Conservation (phyloP, 2,113 vertebrate species). For the Anser brachyrhynchus region DNA sequence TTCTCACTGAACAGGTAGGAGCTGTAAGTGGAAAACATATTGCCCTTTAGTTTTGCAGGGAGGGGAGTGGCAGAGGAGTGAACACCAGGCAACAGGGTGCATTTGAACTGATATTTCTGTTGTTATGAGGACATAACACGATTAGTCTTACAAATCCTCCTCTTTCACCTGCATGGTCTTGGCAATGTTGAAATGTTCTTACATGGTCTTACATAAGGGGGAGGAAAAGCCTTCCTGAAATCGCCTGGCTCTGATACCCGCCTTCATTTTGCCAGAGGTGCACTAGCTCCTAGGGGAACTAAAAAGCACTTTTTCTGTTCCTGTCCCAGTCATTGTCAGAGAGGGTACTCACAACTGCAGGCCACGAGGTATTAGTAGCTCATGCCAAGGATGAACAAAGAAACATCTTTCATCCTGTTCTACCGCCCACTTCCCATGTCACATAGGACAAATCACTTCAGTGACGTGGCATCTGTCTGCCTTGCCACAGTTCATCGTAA, state of each 20-base stretch:
- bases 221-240: background rate
- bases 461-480: accelerated
- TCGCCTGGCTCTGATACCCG: background rate
- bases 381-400: background rate
- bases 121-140: background rate
- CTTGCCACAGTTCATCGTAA: background rate
- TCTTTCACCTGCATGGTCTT: background rate
- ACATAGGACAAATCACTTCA: background rate
- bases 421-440: background rate
- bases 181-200: background rate
- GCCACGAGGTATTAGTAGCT: background rate
- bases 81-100: background rate
- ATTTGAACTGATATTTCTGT: background rate
- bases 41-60: background rate
- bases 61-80: background rate
- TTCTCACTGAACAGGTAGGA: background rate
- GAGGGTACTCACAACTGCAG: background rate
- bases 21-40: background rate
- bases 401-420: background rate
- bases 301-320: background rate
- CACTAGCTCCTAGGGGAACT: background rate
- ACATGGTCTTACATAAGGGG: background rate
- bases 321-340: background rate
- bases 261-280: background rate
- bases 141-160: background rate